Percentiles rank a stretch among this genome's conserved stretches.
These are phyloP conservation scores for Melanotaenia boesemani DNA, from an alignment of 2,797 vertebrate species.

Conservation along the genomic window DNA sequence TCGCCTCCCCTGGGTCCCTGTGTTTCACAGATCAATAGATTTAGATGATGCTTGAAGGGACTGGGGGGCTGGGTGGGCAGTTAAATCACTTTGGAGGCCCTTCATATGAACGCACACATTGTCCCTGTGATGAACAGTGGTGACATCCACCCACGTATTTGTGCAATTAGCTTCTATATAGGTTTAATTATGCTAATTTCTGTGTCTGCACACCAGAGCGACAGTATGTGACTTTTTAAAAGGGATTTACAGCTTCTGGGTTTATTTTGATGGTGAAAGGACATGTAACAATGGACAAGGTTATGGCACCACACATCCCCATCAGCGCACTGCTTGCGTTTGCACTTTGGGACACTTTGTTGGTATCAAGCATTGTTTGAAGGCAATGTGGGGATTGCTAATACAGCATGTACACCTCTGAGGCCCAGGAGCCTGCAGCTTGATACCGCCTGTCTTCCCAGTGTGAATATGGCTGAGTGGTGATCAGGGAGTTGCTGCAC, in stretches of 20 bases:
- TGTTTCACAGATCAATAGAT: constrained; percentile 99
- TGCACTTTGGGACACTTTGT: constrained; percentile 78
- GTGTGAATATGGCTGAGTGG: constrained; percentile 79
- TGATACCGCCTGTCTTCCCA: constrained; percentile 76
- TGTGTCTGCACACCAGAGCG: constrained; percentile 45
- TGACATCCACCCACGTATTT: constrained; percentile 77
- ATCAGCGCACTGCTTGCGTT: constrained; percentile 72
- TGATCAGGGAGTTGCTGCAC: constrained; percentile 76
- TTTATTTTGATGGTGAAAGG: constrained; percentile 77
- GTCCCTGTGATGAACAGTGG: constrained; percentile 74
- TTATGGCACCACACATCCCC: constrained; percentile 67
- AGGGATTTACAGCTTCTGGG: constrained; percentile 69
- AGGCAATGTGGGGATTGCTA: constrained; percentile 78
- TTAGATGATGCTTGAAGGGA: constrained; percentile 88
- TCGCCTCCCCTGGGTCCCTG: constrained; percentile 90
- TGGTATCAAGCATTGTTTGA: constrained; percentile 78
- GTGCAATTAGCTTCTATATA: constrained; percentile 81
- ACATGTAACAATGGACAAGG: constrained; percentile 80
- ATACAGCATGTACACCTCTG: constrained; percentile 74
- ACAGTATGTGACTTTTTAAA: constrained; percentile 52
- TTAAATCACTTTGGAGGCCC: constrained; percentile 80
- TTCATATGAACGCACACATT: constrained; percentile 73
- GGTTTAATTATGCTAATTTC: constrained; percentile 80
- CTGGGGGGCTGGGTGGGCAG: constrained; percentile 63
- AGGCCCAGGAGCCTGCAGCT: constrained; percentile 74